Conservation (phyloP, 2,888 invertebrate genomes). For the Nymphalis c-album region DNA sequence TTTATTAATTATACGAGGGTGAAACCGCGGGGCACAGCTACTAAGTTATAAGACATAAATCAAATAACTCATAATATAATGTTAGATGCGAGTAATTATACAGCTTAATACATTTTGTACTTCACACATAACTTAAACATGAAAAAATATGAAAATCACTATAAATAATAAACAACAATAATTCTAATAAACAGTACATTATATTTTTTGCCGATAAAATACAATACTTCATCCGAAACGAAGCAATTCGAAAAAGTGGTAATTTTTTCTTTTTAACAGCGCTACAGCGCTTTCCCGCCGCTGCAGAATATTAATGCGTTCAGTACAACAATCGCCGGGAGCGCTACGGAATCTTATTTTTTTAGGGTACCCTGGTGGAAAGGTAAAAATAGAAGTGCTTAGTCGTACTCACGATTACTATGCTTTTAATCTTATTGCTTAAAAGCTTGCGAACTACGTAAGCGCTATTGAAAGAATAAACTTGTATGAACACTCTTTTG, state of each 20-base stretch:
- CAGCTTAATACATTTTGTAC: neutral
- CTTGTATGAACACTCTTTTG: too few species aligned
- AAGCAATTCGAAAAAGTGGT: slow-evolving; percentile 38
- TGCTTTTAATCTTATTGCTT: slow-evolving; percentile 26
- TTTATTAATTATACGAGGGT: too few species aligned
- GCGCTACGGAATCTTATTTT: slow-evolving; percentile 38
- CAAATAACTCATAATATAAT: neutral
- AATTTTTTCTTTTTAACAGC: slow-evolving; percentile 30
- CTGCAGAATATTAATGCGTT: slow-evolving; percentile 37
- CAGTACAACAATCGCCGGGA: slow-evolving; percentile 36
- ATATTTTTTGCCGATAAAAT: slow-evolving; percentile 37
- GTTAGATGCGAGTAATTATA: neutral
- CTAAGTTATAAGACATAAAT: too few species aligned
- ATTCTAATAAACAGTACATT: slow-evolving; percentile 34
- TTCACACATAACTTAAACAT: neutral
- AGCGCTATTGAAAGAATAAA: neutral
- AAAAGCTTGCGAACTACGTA: slow-evolving; percentile 8
- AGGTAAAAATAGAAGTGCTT: slow-evolving; percentile 30
- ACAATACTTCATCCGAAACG: slow-evolving; percentile 37
- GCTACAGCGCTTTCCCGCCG: slow-evolving; percentile 34
- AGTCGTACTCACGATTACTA: slow-evolving; percentile 27
- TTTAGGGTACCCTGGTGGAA: slow-evolving; percentile 34
- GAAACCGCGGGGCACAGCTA: too few species aligned
- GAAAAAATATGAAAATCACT: slow-evolving; percentile 1
- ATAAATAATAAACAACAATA: slow-evolving; percentile 32